Evolutionary conservation across 2,113 vertebrate species (phyloP).

Genomic region (Alosa alosa): DNA sequence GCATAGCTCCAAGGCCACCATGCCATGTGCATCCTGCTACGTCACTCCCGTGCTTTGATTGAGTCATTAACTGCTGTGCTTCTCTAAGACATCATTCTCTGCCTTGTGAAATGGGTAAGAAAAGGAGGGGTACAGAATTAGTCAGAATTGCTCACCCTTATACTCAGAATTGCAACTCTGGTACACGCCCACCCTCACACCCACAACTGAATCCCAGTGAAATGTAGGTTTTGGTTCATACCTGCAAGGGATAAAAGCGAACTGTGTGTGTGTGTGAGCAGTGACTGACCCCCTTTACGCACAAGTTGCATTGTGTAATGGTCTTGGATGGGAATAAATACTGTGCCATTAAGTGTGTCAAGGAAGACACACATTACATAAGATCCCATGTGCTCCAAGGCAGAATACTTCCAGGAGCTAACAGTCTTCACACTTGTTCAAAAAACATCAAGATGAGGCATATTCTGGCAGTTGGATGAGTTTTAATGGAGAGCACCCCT

Average conservation of each 20-base stretch:
- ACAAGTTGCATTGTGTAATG: conserved; percentile 43
- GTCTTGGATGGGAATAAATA: conserved; percentile 39
- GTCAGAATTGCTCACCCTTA: neutral
- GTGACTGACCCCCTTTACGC: conserved; percentile 34
- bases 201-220: neutral
- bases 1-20: neutral
- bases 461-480: neutral
- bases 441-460: neutral
- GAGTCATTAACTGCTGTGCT: neutral
- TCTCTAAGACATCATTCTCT: neutral
- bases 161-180: neutral
- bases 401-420: conserved; percentile 28
- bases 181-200: neutral
- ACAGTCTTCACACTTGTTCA: conserved; percentile 25
- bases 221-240: conserved; percentile 15
- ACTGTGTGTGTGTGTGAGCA: neutral
- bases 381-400: conserved; percentile 38
- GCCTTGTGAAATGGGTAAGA: neutral
- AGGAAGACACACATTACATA: conserved; percentile 48
- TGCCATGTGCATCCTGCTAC: neutral
- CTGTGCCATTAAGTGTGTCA: conserved; percentile 43
- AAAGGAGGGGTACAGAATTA: neutral
- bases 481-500: neutral
- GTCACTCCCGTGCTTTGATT: neutral
- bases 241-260: conserved; percentile 25